These are phyloP conservation scores for Heloderma charlesbogerti DNA, from an alignment of 2,113 vertebrate genomes.

Conservation along the genomic window DNA sequence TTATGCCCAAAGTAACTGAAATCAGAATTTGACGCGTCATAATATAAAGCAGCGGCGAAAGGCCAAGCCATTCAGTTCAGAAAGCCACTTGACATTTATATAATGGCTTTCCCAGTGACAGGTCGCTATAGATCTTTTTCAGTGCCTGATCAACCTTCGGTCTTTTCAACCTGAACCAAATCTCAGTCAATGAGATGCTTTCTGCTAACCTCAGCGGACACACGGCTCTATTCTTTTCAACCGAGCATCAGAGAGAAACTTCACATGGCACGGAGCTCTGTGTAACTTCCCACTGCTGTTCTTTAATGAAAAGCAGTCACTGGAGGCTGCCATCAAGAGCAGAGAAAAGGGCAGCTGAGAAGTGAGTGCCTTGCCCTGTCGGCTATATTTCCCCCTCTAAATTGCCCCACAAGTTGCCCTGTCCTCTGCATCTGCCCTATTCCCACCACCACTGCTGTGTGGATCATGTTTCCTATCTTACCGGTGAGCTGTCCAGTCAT, in stretches of 20 bases:
- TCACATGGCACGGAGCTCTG: neutral
- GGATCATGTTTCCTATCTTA: neutral
- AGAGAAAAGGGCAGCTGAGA: neutral
- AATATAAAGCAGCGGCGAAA: neutral
- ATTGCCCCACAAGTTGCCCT: neutral
- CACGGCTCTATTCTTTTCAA: neutral
- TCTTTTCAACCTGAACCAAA: conserved; percentile 2
- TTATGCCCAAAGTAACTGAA: conserved; percentile 25
- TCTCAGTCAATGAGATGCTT: neutral
- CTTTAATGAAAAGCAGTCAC: neutral
- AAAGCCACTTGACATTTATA: conserved; percentile 13
- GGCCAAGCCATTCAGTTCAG: conserved; percentile 23
- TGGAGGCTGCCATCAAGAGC: neutral
- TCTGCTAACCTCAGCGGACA: neutral
- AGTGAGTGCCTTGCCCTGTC: too few species aligned
- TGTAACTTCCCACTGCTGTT: neutral
- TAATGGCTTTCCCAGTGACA: neutral
- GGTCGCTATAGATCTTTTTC: conserved; percentile 3
- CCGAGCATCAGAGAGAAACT: neutral
- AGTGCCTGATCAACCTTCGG: conserved; percentile 29
- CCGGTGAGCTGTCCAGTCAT: neutral
- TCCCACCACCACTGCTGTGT: neutral
- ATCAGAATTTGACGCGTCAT: neutral
- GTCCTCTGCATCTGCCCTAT: neutral
- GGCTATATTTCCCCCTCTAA: neutral